phyloP scores from a whole-genome alignment of 2,888 invertebrate species.

The Colostygia pectinataria region DNA sequence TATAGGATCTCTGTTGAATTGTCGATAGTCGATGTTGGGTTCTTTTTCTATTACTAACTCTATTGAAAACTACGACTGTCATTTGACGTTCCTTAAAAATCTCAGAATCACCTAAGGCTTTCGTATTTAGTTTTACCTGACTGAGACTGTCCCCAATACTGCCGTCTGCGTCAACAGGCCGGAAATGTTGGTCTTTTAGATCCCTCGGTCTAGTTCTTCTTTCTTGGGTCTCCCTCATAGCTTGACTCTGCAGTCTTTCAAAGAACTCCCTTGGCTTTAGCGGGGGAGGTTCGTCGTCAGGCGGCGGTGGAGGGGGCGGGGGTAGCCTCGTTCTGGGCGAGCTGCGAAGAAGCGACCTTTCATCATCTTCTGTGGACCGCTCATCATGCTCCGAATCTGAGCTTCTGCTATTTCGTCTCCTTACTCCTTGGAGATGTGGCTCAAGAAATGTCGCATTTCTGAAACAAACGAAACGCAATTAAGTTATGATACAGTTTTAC shows the following conservation, averaged over 20 bases:
- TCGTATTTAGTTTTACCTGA: slow-evolving; percentile 59
- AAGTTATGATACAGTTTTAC: not conserved
- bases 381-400: slow-evolving; percentile 79
- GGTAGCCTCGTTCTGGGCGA: slow-evolving; percentile 73
- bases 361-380: slow-evolving; percentile 76
- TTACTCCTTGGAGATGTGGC: slow-evolving; percentile 87
- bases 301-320: slow-evolving; percentile 73
- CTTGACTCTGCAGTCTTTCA: slow-evolving; percentile 75
- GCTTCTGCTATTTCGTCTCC: slow-evolving; percentile 74
- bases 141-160: slow-evolving; percentile 78
- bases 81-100: too few species aligned
- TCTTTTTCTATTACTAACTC: too few species aligned
- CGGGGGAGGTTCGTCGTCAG: slow-evolving; percentile 75
- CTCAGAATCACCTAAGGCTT: too few species aligned
- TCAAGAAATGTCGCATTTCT: slow-evolving; percentile 90
- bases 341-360: slow-evolving; percentile 69
- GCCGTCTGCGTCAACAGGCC: slow-evolving; percentile 70
- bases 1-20: slow-evolving; percentile 5
- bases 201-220: slow-evolving; percentile 61
- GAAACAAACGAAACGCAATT: slow-evolving; percentile 62
- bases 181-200: slow-evolving; percentile 63
- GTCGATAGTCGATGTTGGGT: too few species aligned
- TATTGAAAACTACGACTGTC: too few species aligned
- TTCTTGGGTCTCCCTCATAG: slow-evolving; percentile 73
- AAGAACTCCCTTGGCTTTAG: slow-evolving; percentile 83